Evolutionary conservation across 1,140 invertebrate genomes (phyloP).

Genomic region (Camponotus vicinus): DNA sequence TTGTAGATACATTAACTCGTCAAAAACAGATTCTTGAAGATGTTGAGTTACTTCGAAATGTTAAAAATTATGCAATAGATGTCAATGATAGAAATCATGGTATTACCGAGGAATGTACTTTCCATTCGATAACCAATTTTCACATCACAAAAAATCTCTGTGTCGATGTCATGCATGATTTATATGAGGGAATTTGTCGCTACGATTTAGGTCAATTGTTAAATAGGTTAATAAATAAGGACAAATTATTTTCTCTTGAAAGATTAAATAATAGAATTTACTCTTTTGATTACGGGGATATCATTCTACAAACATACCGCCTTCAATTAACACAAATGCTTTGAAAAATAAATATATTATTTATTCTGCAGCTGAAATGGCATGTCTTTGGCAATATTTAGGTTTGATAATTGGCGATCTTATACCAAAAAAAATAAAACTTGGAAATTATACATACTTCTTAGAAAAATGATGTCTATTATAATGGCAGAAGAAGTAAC

Average conservation of each 20-base stretch:
- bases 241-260: no score
- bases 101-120: conserved; percentile 18
- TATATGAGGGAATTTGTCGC: conserved; percentile 3
- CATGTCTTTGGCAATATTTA: background rate
- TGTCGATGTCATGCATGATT: conserved; percentile 28
- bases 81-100: background rate
- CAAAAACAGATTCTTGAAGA: conserved; percentile 16
- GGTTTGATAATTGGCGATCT: conserved; percentile 28
- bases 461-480: conserved; percentile 12
- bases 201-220: conserved; percentile 6
- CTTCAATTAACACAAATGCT: conserved; percentile 1
- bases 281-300: conserved; percentile 11
- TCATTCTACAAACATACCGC: background rate
- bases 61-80: conserved; percentile 3
- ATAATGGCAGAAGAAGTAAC: conserved; percentile 13
- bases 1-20: conserved; percentile 2
- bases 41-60: background rate
- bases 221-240: no score
- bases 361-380: conserved; percentile 27
- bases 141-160: conserved; percentile 8
- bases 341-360: conserved; percentile 16
- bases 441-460: conserved; percentile 20
- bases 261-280: no score
- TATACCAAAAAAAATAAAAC: conserved; percentile 27
- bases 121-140: conserved; percentile 30